These are phyloP conservation scores for Aurelia aurita complex sp. Pacific DNA, from an alignment of 30 jellyfish, hydroid and myxozoan genomes.

Conservation along the genomic window DNA sequence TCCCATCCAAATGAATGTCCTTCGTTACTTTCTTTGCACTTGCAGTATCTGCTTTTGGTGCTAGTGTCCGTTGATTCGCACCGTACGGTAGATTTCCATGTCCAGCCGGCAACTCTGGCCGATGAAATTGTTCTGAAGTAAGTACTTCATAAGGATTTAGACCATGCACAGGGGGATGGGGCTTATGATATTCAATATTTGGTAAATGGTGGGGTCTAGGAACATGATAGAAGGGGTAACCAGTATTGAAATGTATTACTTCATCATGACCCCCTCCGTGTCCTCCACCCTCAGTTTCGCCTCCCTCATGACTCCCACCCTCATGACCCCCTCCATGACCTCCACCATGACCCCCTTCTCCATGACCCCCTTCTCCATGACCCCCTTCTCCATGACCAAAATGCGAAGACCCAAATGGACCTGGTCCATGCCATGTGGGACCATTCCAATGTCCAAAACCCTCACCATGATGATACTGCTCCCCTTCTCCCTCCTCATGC, in stretches of 20 bases:
- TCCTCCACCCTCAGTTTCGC: conserved; percentile 5
- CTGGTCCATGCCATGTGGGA: conserved; percentile 70
- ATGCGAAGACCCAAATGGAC: conserved; percentile 52
- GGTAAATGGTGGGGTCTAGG: conserved; percentile 63
- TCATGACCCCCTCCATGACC: conserved; percentile 1
- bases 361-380: conserved; percentile 26
- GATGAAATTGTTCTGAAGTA: conserved; percentile 66
- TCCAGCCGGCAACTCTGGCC: conserved; percentile 60
- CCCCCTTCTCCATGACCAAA: conserved; percentile 27
- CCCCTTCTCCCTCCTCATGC: conserved; percentile 50
- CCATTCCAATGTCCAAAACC: conserved; percentile 43
- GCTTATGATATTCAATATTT: conserved; percentile 56
- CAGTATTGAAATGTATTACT: conserved; percentile 58
- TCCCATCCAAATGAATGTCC: too few relatives aligned
- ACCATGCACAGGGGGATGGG: conserved; percentile 78
- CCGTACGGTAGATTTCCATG: conserved; percentile 71
- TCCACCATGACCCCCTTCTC: conserved; percentile 30
- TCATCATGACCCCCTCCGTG: conserved; percentile 36
- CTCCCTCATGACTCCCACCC: conserved; percentile 24
- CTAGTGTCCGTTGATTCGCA: conserved; percentile 31
- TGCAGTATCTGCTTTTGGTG: too few relatives aligned
- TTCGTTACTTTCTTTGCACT: too few relatives aligned
- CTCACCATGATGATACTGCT: conserved; percentile 30
- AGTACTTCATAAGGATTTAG: conserved; percentile 78
- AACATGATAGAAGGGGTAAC: conserved; percentile 75